Conservation (phyloP, 2,888 invertebrate species). For the Nymphalis urticae region DNA sequence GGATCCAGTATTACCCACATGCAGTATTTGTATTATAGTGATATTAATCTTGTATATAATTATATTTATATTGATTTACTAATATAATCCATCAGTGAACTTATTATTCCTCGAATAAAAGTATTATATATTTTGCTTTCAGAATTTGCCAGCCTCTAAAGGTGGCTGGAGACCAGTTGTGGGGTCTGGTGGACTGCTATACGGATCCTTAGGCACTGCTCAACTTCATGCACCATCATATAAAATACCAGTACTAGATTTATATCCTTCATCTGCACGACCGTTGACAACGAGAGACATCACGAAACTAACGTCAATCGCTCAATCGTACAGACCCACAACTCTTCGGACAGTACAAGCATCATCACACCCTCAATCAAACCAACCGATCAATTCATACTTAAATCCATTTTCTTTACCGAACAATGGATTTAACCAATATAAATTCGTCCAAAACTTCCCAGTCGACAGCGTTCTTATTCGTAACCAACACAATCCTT, state of each 20-base stretch:
- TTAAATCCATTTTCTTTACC: conserved; percentile 70
- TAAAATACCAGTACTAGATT: conserved; percentile 64
- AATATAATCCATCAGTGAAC: not conserved
- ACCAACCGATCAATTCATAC: conserved; percentile 75
- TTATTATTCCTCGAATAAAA: conserved; percentile 4
- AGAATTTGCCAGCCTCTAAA: conserved; percentile 77
- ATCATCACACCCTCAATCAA: conserved; percentile 53
- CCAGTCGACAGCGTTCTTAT: conserved; percentile 66
- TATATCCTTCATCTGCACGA: conserved; percentile 67
- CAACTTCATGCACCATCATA: conserved; percentile 69
- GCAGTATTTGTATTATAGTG: no score
- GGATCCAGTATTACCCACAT: no score
- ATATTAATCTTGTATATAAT: no score
- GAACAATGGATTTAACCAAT: conserved; percentile 61
- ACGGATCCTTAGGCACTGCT: conserved; percentile 60
- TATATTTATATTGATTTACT: no score
- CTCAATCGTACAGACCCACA: conserved; percentile 75
- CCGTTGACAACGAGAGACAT: conserved; percentile 67
- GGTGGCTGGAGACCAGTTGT: conserved; percentile 84
- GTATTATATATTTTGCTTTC: conserved; percentile 46
- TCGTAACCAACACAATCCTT: conserved; percentile 69
- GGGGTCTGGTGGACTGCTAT: conserved; percentile 67
- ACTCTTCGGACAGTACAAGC: conserved; percentile 62
- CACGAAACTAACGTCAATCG: conserved; percentile 71
- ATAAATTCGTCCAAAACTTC: conserved; percentile 71